These are phyloP conservation scores for Drosophila phalerata DNA, from an alignment of 2,888 invertebrate genomes.

Conservation along the genomic window DNA sequence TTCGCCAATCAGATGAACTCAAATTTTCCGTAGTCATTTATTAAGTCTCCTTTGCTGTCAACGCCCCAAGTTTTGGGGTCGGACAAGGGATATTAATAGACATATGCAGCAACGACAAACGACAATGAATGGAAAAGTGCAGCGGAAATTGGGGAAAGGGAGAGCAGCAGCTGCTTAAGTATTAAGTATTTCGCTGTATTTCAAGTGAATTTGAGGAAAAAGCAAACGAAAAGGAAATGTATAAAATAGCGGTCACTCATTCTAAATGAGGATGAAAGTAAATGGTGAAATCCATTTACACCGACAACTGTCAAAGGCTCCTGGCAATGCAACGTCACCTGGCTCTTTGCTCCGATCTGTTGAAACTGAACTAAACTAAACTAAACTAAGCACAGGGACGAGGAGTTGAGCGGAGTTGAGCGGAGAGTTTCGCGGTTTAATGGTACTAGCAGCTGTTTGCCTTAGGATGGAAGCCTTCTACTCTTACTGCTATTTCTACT, in stretches of 20 bases:
- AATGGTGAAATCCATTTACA: slow-evolving; percentile 78
- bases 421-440: slow-evolving; percentile 49
- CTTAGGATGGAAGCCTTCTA: neutral
- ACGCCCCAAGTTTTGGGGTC: slow-evolving; percentile 42
- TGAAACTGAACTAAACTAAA: slow-evolving; percentile 20
- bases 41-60: slow-evolving; percentile 60
- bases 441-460: slow-evolving; percentile 45
- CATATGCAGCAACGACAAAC: slow-evolving; percentile 31
- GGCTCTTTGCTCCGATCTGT: slow-evolving; percentile 11
- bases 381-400: slow-evolving; percentile 4
- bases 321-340: slow-evolving; percentile 45
- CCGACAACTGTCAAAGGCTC: slow-evolving; percentile 64
- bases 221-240: slow-evolving; percentile 29
- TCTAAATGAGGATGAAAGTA: slow-evolving; percentile 65
- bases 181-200: slow-evolving; percentile 7
- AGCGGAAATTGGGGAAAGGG: slow-evolving; percentile 27
- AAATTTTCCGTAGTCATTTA: slow-evolving; percentile 56
- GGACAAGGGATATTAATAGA: slow-evolving; percentile 62
- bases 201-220: slow-evolving; percentile 35
- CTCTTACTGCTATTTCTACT: slow-evolving; percentile 2
- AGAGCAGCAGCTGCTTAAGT: slow-evolving; percentile 30
- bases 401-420: slow-evolving; percentile 7
- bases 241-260: slow-evolving; percentile 58
- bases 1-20: slow-evolving; percentile 35
- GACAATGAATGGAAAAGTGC: slow-evolving; percentile 36